phyloP scores from a whole-genome alignment of 2,797 vertebrate genomes.

The Chloroceryle amazona region DNA sequence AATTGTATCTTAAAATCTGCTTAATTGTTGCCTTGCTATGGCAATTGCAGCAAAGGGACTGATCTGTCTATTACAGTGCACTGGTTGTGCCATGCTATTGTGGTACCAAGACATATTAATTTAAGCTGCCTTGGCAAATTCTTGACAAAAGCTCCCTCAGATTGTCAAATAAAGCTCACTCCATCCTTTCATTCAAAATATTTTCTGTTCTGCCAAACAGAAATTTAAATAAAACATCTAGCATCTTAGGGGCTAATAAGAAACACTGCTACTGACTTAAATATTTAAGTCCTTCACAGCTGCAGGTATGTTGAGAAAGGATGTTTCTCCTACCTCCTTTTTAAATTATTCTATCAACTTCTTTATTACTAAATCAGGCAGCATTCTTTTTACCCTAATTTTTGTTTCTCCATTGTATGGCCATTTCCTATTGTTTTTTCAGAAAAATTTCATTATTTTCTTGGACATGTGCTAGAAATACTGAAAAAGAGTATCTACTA shows the following conservation, averaged over 20 bases:
- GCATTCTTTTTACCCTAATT: not conserved
- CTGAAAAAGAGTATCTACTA: not conserved
- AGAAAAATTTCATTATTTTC: not conserved
- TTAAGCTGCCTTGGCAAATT: not conserved
- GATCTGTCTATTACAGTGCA: not conserved
- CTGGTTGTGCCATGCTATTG: not conserved
- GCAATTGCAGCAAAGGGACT: not conserved
- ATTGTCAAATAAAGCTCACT: not conserved
- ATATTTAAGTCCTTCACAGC: not conserved
- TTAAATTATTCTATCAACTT: not conserved
- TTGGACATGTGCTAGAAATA: not conserved
- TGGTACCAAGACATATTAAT: not conserved
- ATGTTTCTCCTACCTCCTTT: not conserved
- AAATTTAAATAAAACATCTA: not conserved
- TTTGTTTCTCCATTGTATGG: not conserved
- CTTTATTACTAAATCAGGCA: not conserved
- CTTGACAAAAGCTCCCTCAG: not conserved
- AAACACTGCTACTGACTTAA: not conserved
- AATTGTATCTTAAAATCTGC: not conserved
- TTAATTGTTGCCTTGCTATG: not conserved
- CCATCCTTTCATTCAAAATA: not conserved
- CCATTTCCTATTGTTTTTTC: not conserved
- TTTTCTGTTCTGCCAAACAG: not conserved
- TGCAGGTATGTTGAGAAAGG: not conserved
- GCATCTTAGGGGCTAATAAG: not conserved